These are phyloP conservation scores for Diaphora mendica DNA, from an alignment of 2,888 invertebrate species.

Conservation along the genomic window DNA sequence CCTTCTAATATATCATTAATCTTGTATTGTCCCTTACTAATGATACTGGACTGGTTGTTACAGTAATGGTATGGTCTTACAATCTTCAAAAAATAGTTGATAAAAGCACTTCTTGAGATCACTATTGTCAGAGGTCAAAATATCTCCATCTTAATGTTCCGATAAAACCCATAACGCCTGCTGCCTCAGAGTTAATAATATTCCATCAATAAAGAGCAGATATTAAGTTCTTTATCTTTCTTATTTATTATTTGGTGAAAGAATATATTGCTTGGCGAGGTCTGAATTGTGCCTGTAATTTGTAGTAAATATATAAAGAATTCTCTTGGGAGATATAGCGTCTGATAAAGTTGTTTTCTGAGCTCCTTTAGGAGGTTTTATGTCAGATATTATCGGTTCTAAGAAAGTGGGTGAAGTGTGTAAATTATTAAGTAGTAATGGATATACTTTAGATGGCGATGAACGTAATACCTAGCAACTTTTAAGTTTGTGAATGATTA, in stretches of 20 bases:
- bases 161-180: slow-evolving; percentile 18
- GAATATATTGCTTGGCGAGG: slow-evolving; percentile 11
- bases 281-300: slow-evolving; percentile 4
- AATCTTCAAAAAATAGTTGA: background rate
- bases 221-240: slow-evolving; percentile 32
- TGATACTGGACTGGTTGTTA: background rate
- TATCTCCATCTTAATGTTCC: background rate
- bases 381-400: background rate
- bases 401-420: background rate
- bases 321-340: background rate
- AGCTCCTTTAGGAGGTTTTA: background rate
- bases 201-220: slow-evolving; percentile 31
- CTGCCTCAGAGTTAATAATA: slow-evolving; percentile 21
- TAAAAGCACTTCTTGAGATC: too few relatives aligned
- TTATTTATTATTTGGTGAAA: slow-evolving; percentile 26
- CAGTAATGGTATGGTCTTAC: background rate
- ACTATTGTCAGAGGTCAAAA: too few relatives aligned
- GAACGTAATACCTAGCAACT: background rate
- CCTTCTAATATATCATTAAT: slow-evolving; percentile 27
- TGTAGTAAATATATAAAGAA: slow-evolving; percentile 6
- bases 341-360: background rate
- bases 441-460: background rate
- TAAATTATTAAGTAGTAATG: background rate
- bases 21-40: slow-evolving; percentile 1
- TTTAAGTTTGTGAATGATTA: background rate